Base-by-base conservation (phyloP, 2,888 invertebrate species). In the Rhagophthalmus giganteus region DNA sequence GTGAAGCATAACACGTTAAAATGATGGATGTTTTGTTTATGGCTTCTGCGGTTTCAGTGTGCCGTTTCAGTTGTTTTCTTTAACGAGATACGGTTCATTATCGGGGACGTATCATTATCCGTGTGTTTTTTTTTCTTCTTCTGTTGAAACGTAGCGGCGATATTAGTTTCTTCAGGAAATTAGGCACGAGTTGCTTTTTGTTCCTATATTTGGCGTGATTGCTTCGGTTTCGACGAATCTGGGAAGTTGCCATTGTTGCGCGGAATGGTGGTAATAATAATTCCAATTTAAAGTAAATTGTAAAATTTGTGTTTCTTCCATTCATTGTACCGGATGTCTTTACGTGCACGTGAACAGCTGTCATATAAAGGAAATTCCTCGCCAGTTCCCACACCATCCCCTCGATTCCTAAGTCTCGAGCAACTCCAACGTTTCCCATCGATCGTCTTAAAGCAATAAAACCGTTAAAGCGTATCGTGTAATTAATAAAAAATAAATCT, bases 301-400 rank as follows among this genome's bases (percentile, higher is more conserved):
- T 5, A 20, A 7, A 7, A 20, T 20, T 5, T 20, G 20, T 7
- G 20, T 7, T 5, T 7, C 40, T 40, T 41, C 14, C 15, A 47
- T 39, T 39, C 14, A 15, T 14, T 20, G 32, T 14, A 20, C 42
- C 53, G 53, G 53, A 53, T 53, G 47, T 53, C 42, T 48, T 46
- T 48, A 42, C 45, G 48, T 53, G 48, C 47, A 39, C 27, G 47
- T 12, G 9, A 39, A 34, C 53, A 53, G 47, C 42, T 53, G 53
- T 31, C 13, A n/a, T 30, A 15, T 20, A 34, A 30, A 44, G 42
- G 42, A 44, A 48, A 44, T 44, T 52, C 30, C 8, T 37, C 5
- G n/a, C 14, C 6, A 14, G 47, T 53, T 53, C 53, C 53, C 53
- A 53, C 53, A 53, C 47, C 28, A 53, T 48, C 53, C 53, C 48